Conservation (phyloP, 2,113 vertebrate genomes). For the Tamias sibiricus region DNA sequence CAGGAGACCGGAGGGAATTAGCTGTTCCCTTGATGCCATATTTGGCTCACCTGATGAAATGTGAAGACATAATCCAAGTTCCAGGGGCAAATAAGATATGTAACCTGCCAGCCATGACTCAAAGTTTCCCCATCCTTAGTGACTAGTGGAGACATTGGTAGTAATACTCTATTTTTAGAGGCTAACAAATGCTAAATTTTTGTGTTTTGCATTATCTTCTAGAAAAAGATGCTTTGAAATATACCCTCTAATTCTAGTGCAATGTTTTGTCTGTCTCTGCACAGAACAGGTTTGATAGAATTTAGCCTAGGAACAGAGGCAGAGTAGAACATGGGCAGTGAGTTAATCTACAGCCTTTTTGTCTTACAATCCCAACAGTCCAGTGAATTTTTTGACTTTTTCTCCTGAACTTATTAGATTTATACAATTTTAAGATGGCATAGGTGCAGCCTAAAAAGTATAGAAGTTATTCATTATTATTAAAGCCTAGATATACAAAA, state of each 20-base stretch:
- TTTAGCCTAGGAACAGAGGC: neutral
- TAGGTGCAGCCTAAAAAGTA: neutral
- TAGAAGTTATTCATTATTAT: conserved; percentile 1
- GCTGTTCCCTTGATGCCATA: conserved; percentile 63
- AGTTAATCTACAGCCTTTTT: neutral
- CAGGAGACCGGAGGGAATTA: conserved; percentile 67
- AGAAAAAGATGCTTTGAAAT: neutral
- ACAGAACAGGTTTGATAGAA: neutral
- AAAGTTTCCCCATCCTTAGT: conserved; percentile 51
- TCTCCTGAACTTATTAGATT: neutral
- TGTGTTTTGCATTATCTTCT: conserved; percentile 47
- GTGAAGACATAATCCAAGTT: conserved; percentile 48
- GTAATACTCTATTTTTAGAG: conserved; percentile 58
- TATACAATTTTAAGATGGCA: neutral
- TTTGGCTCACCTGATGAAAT: conserved; percentile 66
- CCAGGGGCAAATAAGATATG: conserved; percentile 40
- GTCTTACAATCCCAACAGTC: neutral
- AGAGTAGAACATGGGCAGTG: neutral
- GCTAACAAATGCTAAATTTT: conserved; percentile 1
- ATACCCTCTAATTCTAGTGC: neutral
- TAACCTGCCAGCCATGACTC: conserved; percentile 50
- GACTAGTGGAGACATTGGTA: neutral
- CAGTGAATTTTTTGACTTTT: neutral
- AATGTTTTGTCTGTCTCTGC: neutral
- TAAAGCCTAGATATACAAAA: neutral